Conservation (phyloP, 2,888 invertebrate species). For the Auanema sp. region DNA sequence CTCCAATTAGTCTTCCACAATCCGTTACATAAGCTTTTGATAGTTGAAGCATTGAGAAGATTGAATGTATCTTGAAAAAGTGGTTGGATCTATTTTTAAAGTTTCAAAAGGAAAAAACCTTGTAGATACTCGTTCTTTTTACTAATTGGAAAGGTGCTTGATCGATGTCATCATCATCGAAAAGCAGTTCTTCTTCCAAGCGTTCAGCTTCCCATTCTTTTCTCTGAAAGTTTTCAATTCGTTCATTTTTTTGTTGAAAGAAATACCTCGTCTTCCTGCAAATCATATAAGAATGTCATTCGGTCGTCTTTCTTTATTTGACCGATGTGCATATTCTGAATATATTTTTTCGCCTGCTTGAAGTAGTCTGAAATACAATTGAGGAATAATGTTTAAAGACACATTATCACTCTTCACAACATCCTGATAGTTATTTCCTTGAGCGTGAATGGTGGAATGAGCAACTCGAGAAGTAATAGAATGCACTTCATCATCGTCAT, state of each 20-base stretch:
- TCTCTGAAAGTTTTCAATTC: slow-evolving; percentile 31
- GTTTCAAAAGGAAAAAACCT: slow-evolving; percentile 28
- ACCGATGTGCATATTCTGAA: slow-evolving; percentile 42
- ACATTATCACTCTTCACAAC: slow-evolving; percentile 30
- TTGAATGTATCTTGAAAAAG: slow-evolving; percentile 49
- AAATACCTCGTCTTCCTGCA: slow-evolving; percentile 32
- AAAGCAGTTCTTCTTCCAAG: slow-evolving; percentile 35
- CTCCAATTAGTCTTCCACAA: slow-evolving; percentile 60
- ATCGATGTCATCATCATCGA: slow-evolving; percentile 56
- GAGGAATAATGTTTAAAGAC: slow-evolving; percentile 11
- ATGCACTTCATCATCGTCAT: slow-evolving; percentile 3
- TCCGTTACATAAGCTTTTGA: slow-evolving; percentile 61
- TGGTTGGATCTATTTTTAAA: not conserved
- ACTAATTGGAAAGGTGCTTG: slow-evolving; percentile 62
- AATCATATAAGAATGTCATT: slow-evolving; percentile 45
- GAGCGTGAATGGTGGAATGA: not conserved
- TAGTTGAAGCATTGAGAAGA: slow-evolving; percentile 60
- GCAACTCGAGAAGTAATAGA: slow-evolving; percentile 1
- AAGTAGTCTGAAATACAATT: slow-evolving; percentile 47
- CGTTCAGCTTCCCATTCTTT: slow-evolving; percentile 54
- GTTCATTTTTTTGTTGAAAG: not conserved
- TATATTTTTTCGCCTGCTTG: slow-evolving; percentile 49
- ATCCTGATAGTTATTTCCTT: slow-evolving; percentile 24
- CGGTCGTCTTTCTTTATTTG: slow-evolving; percentile 41
- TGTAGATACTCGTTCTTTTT: slow-evolving; percentile 55